Evolutionary conservation across 2,113 vertebrate species (phyloP).

Genomic region (Hippocampus barbouri): DNA sequence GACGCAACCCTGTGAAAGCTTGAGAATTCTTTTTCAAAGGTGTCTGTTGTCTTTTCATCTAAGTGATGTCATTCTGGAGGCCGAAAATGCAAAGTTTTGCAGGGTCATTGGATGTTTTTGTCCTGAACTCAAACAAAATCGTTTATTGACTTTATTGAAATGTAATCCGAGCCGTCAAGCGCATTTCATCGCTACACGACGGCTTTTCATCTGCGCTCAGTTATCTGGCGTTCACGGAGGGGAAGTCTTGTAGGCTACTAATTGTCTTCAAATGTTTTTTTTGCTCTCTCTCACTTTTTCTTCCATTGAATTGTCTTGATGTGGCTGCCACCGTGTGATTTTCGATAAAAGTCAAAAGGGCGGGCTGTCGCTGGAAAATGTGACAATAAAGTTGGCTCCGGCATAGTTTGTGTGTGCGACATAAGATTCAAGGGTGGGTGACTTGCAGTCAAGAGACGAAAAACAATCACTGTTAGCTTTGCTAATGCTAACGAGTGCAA

Average conservation of each 20-base stretch:
- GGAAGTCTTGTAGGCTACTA: constrained; percentile 20
- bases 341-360: constrained; percentile 39
- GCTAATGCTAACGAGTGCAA: not conserved
- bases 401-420: constrained; percentile 9
- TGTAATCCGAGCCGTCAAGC: constrained; percentile 3
- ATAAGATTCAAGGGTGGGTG: not conserved
- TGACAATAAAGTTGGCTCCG: constrained; percentile 38
- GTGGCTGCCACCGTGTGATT: constrained; percentile 29
- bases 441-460: not conserved
- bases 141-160: not conserved
- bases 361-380: constrained; percentile 40
- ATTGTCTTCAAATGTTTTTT: constrained; percentile 8
- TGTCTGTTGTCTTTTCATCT: too few species aligned
- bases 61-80: too few species aligned
- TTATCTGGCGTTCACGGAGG: constrained; percentile 25
- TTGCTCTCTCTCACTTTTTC: constrained; percentile 20
- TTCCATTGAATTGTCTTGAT: constrained; percentile 13
- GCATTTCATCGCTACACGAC: constrained; percentile 34
- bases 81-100: too few species aligned
- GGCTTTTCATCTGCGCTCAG: constrained; percentile 19
- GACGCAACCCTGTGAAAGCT: too few species aligned
- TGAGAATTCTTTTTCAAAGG: too few species aligned
- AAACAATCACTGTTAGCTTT: not conserved
- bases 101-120: too few species aligned
- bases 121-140: too few species aligned